Percentiles rank a stretch among this genome's conserved stretches.
Conservation (phyloP, 2,888 invertebrate species). For the Hyposoter dolosus region DNA sequence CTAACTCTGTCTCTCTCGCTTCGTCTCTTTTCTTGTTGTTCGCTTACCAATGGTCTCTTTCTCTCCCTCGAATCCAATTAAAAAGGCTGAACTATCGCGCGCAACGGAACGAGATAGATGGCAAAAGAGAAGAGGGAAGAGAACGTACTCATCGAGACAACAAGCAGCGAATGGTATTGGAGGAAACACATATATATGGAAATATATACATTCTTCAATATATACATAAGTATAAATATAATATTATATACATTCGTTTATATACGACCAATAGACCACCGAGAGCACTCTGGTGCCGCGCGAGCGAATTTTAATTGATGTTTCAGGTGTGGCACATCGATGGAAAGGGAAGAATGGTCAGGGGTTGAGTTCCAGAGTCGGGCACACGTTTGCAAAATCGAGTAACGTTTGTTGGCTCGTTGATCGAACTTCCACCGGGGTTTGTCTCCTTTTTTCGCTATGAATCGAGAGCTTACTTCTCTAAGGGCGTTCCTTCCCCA, state of each 20-base stretch:
- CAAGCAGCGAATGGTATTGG: slow-evolving; percentile 41
- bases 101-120: slow-evolving; percentile 74
- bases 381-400: slow-evolving; percentile 14
- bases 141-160: slow-evolving; percentile 53
- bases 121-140: slow-evolving; percentile 14
- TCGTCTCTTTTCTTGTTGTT: slow-evolving; percentile 66
- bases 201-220: slow-evolving; percentile 10
- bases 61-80: slow-evolving; percentile 83
- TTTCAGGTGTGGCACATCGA: slow-evolving; percentile 75
- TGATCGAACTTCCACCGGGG: slow-evolving; percentile 42
- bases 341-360: slow-evolving; percentile 15
- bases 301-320: slow-evolving; percentile 83
- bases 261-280: slow-evolving; percentile 78
- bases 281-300: slow-evolving; percentile 73
- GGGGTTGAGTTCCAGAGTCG: background rate
- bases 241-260: slow-evolving; percentile 9
- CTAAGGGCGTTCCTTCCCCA: slow-evolving; percentile 9
- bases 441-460: slow-evolving; percentile 32
- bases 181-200: background rate
- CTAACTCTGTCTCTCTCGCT: slow-evolving; percentile 42
- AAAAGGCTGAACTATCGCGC: slow-evolving; percentile 82
- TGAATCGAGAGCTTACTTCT: background rate
- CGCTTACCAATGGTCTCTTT: slow-evolving; percentile 24
- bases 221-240: background rate
- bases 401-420: slow-evolving; percentile 31